Evolutionary conservation across 2,888 invertebrate genomes (phyloP).

Genomic region (Timema podura): DNA sequence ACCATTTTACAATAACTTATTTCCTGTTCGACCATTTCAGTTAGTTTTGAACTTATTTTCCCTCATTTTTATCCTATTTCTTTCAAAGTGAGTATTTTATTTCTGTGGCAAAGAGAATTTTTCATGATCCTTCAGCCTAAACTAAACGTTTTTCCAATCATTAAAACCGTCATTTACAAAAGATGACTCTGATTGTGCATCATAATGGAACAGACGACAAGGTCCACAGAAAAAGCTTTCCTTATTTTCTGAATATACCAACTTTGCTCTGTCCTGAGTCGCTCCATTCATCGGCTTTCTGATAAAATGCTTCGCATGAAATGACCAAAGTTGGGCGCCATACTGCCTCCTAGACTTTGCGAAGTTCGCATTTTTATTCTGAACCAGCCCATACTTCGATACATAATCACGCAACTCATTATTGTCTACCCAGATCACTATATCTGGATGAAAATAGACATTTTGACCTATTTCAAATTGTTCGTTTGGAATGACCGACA

Average conservation of each 20-base stretch:
- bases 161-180: constrained; percentile 7
- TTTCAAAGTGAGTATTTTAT: constrained; percentile 2
- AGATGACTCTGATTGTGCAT: background rate
- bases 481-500: background rate
- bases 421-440: background rate
- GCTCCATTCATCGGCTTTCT: constrained; percentile 6
- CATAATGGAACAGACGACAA: background rate
- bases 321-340: background rate
- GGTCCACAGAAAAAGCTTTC: constrained; percentile 5
- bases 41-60: constrained; percentile 10
- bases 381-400: background rate
- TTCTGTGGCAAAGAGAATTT: constrained; percentile 2
- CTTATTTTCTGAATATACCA: constrained; percentile 8
- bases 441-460: background rate
- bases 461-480: background rate
- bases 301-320: background rate
- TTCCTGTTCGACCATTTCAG: constrained; percentile 1
- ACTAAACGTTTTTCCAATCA: background rate
- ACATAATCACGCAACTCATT: background rate
- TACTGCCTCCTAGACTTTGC: background rate
- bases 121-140: background rate
- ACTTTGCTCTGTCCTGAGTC: background rate
- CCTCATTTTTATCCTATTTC: background rate
- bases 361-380: constrained; percentile 4
- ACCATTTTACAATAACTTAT: background rate